These are phyloP conservation scores for Gallinago media DNA, from an alignment of 2,113 vertebrate species.

Conservation along the genomic window DNA sequence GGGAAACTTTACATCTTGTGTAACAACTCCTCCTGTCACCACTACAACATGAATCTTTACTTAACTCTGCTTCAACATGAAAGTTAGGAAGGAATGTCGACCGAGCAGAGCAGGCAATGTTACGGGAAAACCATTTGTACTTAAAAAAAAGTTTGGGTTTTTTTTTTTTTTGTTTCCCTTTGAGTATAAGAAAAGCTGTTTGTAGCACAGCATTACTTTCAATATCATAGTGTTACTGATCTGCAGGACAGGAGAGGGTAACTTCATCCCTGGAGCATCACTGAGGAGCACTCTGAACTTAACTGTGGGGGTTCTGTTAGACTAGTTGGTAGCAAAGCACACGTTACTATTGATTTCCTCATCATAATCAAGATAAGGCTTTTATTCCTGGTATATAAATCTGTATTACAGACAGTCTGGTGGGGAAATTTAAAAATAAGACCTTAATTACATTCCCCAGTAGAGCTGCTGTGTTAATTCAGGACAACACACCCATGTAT, in stretches of 20 bases:
- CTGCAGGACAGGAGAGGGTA: background rate
- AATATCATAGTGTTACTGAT: background rate
- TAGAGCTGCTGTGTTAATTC: constrained; percentile 71
- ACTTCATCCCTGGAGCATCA: constrained; percentile 6
- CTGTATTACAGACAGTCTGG: constrained; percentile 46
- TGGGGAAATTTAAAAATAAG: constrained; percentile 73
- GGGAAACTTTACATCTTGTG: constrained; percentile 68
- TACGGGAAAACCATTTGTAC: background rate
- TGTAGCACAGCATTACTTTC: background rate
- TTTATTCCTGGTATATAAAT: constrained; percentile 35
- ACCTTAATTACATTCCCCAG: constrained; percentile 62
- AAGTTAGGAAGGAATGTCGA: background rate
- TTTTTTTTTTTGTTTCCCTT: background rate
- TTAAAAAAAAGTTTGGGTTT: background rate
- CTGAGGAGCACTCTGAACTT: background rate
- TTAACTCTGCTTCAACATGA: constrained; percentile 29
- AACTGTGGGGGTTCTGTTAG: background rate
- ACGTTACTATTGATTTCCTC: constrained; percentile 17
- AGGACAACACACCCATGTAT: constrained; percentile 74
- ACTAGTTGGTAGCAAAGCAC: constrained; percentile 4
- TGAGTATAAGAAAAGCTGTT: background rate
- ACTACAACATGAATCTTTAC: constrained; percentile 68
- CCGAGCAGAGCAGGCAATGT: background rate
- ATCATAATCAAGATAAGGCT: constrained; percentile 46
- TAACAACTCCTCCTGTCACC: constrained; percentile 72